Conservation (phyloP, 1,140 invertebrate species). For the Leptinotarsa defecta region DNA sequence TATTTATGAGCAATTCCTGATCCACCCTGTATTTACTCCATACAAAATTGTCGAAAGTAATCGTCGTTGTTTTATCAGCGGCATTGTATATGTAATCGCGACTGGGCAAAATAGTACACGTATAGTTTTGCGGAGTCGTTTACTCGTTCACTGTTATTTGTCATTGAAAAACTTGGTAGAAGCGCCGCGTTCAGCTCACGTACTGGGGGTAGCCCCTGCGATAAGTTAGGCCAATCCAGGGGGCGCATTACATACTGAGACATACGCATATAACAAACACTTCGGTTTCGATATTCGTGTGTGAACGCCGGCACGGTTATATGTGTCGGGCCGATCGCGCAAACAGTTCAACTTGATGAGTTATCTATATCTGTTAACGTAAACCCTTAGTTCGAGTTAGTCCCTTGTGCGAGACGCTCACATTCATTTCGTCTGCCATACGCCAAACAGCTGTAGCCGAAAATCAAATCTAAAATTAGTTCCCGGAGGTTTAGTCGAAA, state of each 20-base stretch:
- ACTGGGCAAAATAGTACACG: neutral
- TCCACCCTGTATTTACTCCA: neutral
- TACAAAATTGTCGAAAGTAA: neutral
- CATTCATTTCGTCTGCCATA: conserved; percentile 17
- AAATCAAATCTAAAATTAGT: conserved; percentile 44
- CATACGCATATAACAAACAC: conserved; percentile 2
- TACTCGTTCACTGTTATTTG: conserved; percentile 1
- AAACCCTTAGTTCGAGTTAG: conserved; percentile 28
- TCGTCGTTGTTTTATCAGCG: neutral
- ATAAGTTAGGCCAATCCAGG: conserved; percentile 32
- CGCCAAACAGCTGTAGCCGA: conserved; percentile 40
- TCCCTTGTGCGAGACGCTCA: conserved; percentile 13
- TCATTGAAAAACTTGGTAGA: neutral
- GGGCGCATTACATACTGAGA: conserved; percentile 43
- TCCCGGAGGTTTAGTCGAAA: conserved; percentile 29
- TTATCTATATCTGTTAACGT: conserved; percentile 25
- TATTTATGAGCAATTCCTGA: too few species aligned
- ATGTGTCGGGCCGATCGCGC: conserved; percentile 38
- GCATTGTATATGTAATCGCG: neutral
- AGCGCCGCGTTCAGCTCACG: neutral
- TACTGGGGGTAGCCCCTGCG: conserved; percentile 6
- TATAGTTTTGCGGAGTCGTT: conserved; percentile 1
- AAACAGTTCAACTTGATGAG: conserved; percentile 29
- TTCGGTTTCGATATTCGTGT: conserved; percentile 41
- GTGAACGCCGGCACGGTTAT: conserved; percentile 38